Percentiles rank a stretch among this genome's conserved stretches.
phyloP scores from a whole-genome alignment of 2,113 vertebrate genomes.

The Vulpes vulpes region DNA sequence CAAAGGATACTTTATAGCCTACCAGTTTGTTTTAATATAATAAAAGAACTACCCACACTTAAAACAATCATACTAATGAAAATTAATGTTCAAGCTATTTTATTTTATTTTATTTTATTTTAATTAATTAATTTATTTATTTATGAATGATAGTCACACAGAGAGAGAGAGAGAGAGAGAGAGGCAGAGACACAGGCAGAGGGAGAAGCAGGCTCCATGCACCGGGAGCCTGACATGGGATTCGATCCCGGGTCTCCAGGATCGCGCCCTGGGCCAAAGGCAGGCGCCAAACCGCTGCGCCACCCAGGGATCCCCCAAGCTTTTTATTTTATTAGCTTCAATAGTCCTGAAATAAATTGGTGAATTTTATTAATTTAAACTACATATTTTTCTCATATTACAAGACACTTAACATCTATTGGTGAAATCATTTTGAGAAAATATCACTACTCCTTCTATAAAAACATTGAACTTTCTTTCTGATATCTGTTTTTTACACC shows the following conservation, averaged over 20 bases:
- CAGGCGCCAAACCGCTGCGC: too few relatives aligned
- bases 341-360: conserved; percentile 46
- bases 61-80: conserved; percentile 53
- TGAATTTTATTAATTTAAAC: conserved; percentile 58
- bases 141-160: too few relatives aligned
- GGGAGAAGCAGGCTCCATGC: too few relatives aligned
- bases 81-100: conserved; percentile 37
- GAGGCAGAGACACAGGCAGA: too few relatives aligned
- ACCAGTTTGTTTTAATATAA: background rate
- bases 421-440: background rate
- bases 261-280: too few relatives aligned
- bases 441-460: background rate
- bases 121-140: too few relatives aligned
- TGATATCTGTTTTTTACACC: background rate
- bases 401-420: background rate
- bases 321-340: conserved; percentile 57
- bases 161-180: too few relatives aligned
- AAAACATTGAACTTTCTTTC: conserved; percentile 8
- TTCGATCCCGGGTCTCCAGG: too few relatives aligned
- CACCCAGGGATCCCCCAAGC: background rate
- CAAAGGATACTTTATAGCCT: background rate
- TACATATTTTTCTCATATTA: conserved; percentile 29
- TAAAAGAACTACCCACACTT: conserved; percentile 10
- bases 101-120: background rate
- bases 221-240: too few relatives aligned